Evolutionary conservation across 2,113 vertebrate genomes (phyloP).

Genomic region (Chlorodrepanis virens): DNA sequence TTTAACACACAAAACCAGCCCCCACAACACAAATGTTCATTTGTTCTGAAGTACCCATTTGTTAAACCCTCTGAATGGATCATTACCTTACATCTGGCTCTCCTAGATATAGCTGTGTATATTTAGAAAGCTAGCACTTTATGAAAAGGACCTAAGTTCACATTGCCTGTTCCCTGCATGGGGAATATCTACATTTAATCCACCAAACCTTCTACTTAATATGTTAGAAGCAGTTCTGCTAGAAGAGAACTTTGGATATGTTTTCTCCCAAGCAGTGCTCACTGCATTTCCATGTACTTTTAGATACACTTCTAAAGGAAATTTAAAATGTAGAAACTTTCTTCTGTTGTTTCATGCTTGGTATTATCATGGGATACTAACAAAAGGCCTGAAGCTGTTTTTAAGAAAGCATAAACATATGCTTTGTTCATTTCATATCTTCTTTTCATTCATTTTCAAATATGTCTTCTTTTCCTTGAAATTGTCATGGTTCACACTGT

Average conservation of each 20-base stretch:
- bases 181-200: neutral
- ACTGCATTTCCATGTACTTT: neutral
- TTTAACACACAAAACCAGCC: neutral
- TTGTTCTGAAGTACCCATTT: neutral
- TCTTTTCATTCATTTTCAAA: slow-evolving; percentile 17
- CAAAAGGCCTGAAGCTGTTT: slow-evolving; percentile 22
- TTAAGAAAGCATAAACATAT: slow-evolving; percentile 30
- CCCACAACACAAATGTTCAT: neutral
- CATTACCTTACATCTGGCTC: neutral
- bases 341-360: neutral
- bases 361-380: neutral
- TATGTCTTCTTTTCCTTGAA: slow-evolving; percentile 10
- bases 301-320: neutral
- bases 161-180: neutral
- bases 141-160: neutral
- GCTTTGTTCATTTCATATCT: neutral
- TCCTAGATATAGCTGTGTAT: neutral
- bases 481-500: slow-evolving; percentile 26
- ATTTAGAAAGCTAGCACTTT: neutral
- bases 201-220: neutral
- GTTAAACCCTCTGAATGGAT: neutral
- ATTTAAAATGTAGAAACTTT: neutral
- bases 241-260: neutral
- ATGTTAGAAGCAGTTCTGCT: neutral
- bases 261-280: neutral